Base-by-base conservation (phyloP, 2,888 invertebrate genomes). In the Tenthredo scrophulariae region DNA sequence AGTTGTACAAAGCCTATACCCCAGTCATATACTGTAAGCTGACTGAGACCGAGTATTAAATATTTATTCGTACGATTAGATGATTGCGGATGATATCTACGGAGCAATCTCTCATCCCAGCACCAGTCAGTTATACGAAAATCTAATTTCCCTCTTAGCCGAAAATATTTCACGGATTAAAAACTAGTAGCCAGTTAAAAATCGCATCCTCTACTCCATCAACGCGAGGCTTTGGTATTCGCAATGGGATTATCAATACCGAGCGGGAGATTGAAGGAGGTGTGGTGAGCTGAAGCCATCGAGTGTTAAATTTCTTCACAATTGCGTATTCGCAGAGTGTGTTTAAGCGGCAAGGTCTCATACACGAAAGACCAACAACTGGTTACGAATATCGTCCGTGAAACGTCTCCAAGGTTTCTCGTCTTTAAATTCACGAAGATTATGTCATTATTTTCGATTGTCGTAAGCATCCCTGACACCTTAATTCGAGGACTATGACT, bases 211-310 rank as follows among this genome's bases (percentile, higher is more conserved):
- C 80, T 58, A 26, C 62, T 29, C 2, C 43, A 58, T 80, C 62
- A 40, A 40, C 62, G n/a, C 40, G 80, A 22, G 58, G 22, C 10
- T 37, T 79, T 10, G 0, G 33, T 29, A n/a, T 50, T 58, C 15
- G 15, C 37, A n/a, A 37, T 58, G 79, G 54, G 58, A 58, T 79
- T 37, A 37, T 13, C 58, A 22, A 22, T 22, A 62, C 33, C 79
- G 58, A 79, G 58, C 46, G 50, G 26, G 46, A 3, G 58, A 1
- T 46, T 18, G 18, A 50, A 50, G 29, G 37, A 40, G 37, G 18
- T 79, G 22, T 29, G 5, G 58, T 58, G 62, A 79, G 62, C 40
- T 79, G 40, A 58, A 58, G 79, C 58, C 79, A 79, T 58, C 58
- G n/a, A 18, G 22, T 26, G 77, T 50, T 77, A 7, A 54, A 77